Percentiles rank a stretch among this genome's conserved stretches.
phyloP scores from a whole-genome alignment of 2,797 vertebrate species.

The Sparus aurata region DNA sequence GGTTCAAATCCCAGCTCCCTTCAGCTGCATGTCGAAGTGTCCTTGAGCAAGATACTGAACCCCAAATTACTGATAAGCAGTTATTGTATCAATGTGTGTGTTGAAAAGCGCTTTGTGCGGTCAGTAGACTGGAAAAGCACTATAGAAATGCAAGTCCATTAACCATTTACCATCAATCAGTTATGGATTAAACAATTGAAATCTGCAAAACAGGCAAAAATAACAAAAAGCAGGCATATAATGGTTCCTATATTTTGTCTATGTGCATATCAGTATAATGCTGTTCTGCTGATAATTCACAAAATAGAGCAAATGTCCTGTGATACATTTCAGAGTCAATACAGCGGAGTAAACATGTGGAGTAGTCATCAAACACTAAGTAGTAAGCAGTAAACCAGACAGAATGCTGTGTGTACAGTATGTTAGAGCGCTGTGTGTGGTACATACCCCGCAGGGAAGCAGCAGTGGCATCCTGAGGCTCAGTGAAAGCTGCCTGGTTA shows the following conservation, averaged over 20 bases:
- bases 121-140: too few relatives aligned
- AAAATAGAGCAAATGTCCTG: not conserved
- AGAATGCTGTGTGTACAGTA: conserved; percentile 28
- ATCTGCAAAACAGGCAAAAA: conserved; percentile 18
- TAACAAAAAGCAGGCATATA: not conserved
- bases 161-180: not conserved
- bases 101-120: too few relatives aligned
- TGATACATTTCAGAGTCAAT: conserved; percentile 10
- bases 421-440: conserved; percentile 42
- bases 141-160: too few relatives aligned
- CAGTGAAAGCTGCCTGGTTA: conserved; percentile 91
- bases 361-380: conserved; percentile 25
- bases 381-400: conserved; percentile 4
- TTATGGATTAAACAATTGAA: conserved; percentile 2
- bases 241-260: not conserved
- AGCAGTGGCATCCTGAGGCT: conserved; percentile 91
- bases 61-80: too few relatives aligned
- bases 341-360: conserved; percentile 1
- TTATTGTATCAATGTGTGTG: too few relatives aligned
- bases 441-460: conserved; percentile 87
- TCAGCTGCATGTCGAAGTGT: too few relatives aligned
- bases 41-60: too few relatives aligned
- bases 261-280: not conserved
- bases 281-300: conserved; percentile 14
- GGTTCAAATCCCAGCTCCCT: too few relatives aligned